A percentile compares a stretch with the other conserved stretches of the same genome.
Evolutionary conservation across 2,113 vertebrate genomes (phyloP).

Genomic region (Mastomys natalensis): DNA sequence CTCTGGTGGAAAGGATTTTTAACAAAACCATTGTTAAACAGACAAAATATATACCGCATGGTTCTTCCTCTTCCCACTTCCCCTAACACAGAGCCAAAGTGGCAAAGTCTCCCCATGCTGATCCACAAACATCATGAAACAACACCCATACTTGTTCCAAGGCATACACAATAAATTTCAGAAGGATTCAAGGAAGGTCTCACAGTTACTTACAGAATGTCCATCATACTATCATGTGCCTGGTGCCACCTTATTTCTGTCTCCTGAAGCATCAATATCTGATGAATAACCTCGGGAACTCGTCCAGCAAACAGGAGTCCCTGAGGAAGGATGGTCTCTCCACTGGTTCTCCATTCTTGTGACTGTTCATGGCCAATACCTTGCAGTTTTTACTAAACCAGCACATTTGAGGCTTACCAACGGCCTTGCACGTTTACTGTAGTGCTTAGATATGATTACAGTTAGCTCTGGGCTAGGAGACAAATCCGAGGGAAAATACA

Average conservation of each 20-base stretch:
- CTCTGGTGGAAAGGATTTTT: background rate
- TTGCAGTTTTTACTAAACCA: background rate
- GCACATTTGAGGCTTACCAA: background rate
- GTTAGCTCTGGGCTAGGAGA: background rate
- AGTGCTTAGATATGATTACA: background rate
- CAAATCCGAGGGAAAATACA: background rate
- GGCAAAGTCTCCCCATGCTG: background rate
- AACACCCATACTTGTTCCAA: background rate
- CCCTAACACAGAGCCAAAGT: accelerated
- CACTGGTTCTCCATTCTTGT: accelerated
- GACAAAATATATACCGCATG: background rate
- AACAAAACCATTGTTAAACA: background rate
- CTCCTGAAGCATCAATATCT: background rate
- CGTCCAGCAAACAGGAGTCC: accelerated
- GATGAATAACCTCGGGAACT: accelerated
- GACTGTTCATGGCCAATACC: background rate
- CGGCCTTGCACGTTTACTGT: background rate
- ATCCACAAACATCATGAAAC: background rate
- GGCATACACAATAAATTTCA: accelerated
- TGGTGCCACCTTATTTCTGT: too few species aligned
- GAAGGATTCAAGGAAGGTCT: background rate
- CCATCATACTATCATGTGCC: accelerated
- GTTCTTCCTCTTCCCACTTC: background rate
- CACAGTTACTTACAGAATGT: background rate
- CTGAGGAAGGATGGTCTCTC: background rate